These are phyloP conservation scores for Melanitta fusca DNA, from an alignment of 2,797 vertebrate genomes.

Conservation along the genomic window DNA sequence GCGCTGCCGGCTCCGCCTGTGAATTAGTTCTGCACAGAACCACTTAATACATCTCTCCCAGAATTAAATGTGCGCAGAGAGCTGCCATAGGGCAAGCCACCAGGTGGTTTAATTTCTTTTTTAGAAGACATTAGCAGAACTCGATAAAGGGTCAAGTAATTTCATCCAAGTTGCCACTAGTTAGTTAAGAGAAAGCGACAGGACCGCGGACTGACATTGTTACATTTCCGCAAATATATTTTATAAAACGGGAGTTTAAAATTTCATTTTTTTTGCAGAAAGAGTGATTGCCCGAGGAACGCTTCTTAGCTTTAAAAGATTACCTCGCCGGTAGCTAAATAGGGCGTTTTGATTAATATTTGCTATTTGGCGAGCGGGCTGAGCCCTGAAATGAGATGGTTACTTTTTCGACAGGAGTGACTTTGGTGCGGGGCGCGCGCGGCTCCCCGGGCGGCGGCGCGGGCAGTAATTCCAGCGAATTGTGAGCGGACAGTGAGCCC, in stretches of 20 bases:
- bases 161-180: constrained; percentile 88
- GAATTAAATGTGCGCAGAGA: constrained; percentile 86
- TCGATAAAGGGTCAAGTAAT: constrained; percentile 91
- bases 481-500: constrained; percentile 99
- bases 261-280: constrained; percentile 72
- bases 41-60: constrained; percentile 87
- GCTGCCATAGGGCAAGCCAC: constrained; percentile 79
- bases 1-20: constrained; percentile 60
- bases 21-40: constrained; percentile 82
- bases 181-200: constrained; percentile 86
- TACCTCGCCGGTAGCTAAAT: constrained; percentile 80
- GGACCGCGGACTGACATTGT: constrained; percentile 73
- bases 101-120: constrained; percentile 86
- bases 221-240: constrained; percentile 74
- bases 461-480: constrained; percentile 96
- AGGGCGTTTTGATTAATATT: constrained; percentile 87
- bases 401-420: constrained; percentile 87
- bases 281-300: constrained; percentile 73
- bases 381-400: constrained; percentile 93
- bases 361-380: constrained; percentile 83
- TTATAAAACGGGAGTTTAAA: constrained; percentile 74
- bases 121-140: constrained; percentile 89
- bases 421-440: constrained; percentile 83
- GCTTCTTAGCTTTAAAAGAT: constrained; percentile 75
- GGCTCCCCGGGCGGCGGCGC: constrained; percentile 83